Evolutionary conservation across 1,140 invertebrate species (phyloP).

Genomic region (Notospermus geniculatus): DNA sequence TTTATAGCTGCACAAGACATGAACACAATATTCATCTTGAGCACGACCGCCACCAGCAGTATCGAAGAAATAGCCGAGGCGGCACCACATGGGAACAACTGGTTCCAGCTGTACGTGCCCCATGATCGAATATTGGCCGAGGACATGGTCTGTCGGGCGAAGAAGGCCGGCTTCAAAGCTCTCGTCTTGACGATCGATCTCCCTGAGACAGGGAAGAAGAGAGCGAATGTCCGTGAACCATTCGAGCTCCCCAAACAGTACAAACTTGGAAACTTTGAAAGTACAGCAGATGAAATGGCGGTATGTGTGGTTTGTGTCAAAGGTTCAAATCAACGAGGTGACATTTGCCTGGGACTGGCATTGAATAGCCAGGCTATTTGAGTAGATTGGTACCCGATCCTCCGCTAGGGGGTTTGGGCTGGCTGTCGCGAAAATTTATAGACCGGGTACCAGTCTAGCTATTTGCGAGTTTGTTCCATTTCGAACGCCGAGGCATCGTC

Average conservation of each 20-base stretch:
- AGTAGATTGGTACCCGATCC: too few relatives aligned
- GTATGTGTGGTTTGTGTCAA: too few relatives aligned
- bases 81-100: slow-evolving; percentile 66
- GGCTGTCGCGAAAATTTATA: too few relatives aligned
- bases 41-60: slow-evolving; percentile 82
- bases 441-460: too few relatives aligned
- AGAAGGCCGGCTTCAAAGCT: slow-evolving; percentile 81
- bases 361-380: too few relatives aligned
- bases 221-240: slow-evolving; percentile 78
- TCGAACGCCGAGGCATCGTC: too few relatives aligned
- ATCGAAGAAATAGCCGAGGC: slow-evolving; percentile 81
- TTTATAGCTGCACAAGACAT: neutral
- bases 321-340: too few relatives aligned
- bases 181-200: slow-evolving; percentile 89
- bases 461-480: too few relatives aligned
- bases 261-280: slow-evolving; percentile 32
- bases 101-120: slow-evolving; percentile 63
- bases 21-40: slow-evolving; percentile 66
- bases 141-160: slow-evolving; percentile 74
- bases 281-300: neutral
- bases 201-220: slow-evolving; percentile 76
- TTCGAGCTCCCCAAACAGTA: slow-evolving; percentile 79
- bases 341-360: too few relatives aligned
- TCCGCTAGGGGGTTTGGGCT: too few relatives aligned
- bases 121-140: slow-evolving; percentile 74